Percentiles rank a stretch among this genome's conserved stretches.
Evolutionary conservation across 2,888 invertebrate species (phyloP).

Genomic region (Liodrosophila aerea): DNA sequence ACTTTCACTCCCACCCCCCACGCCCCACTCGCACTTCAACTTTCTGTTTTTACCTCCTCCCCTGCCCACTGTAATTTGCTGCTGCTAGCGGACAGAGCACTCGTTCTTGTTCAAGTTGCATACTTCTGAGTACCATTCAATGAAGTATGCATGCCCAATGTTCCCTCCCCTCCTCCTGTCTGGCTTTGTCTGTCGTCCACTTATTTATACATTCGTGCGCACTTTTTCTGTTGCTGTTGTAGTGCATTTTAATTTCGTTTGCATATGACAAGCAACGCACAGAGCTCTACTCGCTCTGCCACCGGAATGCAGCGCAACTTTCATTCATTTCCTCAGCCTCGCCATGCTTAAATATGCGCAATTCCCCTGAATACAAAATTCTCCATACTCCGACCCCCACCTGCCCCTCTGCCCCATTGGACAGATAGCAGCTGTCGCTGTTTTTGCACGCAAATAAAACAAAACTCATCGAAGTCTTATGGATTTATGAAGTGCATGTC

Average conservation of each 20-base stretch:
- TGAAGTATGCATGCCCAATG: slow-evolving; percentile 58
- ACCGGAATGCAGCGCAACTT: slow-evolving; percentile 63
- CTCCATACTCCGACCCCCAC: background rate
- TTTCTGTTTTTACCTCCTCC: background rate
- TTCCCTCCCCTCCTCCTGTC: background rate
- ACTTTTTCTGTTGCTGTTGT: slow-evolving; percentile 63
- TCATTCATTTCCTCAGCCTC: slow-evolving; percentile 64
- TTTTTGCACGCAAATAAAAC: slow-evolving; percentile 42
- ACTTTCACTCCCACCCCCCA: too few relatives aligned
- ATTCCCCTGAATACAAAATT: slow-evolving; percentile 18
- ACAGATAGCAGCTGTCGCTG: slow-evolving; percentile 14
- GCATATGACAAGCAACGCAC: slow-evolving; percentile 71
- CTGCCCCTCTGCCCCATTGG: background rate
- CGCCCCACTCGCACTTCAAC: slow-evolving; percentile 22
- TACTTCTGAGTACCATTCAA: slow-evolving; percentile 73
- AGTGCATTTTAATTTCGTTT: slow-evolving; percentile 77
- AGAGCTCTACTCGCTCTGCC: slow-evolving; percentile 20
- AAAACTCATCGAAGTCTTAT: slow-evolving; percentile 68
- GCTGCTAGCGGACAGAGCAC: slow-evolving; percentile 3
- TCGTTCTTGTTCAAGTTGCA: slow-evolving; percentile 49
- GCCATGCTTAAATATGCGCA: slow-evolving; percentile 68
- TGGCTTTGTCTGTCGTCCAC: slow-evolving; percentile 37
- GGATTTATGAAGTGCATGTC: slow-evolving; percentile 58
- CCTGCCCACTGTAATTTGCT: slow-evolving; percentile 11
- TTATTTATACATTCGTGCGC: slow-evolving; percentile 75